Percentiles rank a stretch among this genome's conserved stretches.
Evolutionary conservation across 2,113 vertebrate genomes (phyloP).

Genomic region (Procavia capensis): DNA sequence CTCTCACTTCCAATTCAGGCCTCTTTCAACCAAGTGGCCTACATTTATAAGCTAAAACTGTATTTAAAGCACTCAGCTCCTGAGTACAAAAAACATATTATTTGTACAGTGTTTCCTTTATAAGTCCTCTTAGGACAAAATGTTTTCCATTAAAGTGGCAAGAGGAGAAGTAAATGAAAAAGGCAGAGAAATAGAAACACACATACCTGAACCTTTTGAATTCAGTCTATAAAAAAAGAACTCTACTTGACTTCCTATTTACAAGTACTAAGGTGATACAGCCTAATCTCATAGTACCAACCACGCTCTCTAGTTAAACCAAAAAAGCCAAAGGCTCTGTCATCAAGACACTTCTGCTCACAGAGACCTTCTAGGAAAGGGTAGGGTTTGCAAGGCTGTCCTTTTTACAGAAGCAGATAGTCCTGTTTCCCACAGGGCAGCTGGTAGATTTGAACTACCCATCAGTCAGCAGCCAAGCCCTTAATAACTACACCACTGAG

Average conservation of each 20-base stretch:
- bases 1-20: neutral
- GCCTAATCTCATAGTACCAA: neutral
- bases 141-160: neutral
- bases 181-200: constrained; percentile 31
- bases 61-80: neutral
- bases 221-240: constrained; percentile 20
- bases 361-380: neutral
- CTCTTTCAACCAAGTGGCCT: neutral
- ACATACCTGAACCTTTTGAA: neutral
- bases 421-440: neutral
- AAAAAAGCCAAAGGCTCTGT: neutral
- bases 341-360: too few relatives aligned
- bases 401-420: neutral
- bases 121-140: neutral
- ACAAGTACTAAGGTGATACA: neutral
- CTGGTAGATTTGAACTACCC: neutral
- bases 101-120: neutral
- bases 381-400: neutral
- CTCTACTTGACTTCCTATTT: neutral
- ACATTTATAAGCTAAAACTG: neutral
- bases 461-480: neutral
- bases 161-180: constrained; percentile 39
- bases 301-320: neutral
- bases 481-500: neutral
- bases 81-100: neutral